These are phyloP conservation scores for Candoia aspera DNA, from an alignment of 2,113 vertebrate genomes.

Conservation along the genomic window DNA sequence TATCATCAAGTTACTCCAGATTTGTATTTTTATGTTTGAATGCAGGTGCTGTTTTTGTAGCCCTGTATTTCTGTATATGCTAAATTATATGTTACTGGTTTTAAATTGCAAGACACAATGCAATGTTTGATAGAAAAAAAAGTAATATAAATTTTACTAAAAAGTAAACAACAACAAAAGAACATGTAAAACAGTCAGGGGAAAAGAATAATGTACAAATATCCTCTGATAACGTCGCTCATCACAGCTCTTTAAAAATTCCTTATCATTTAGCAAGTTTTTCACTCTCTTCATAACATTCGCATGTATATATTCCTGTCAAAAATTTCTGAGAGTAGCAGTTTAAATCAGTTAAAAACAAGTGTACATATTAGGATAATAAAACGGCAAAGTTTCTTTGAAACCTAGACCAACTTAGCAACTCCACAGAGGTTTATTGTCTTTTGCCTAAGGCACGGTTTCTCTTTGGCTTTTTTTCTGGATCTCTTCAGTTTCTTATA, in stretches of 20 bases:
- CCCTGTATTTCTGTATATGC: neutral
- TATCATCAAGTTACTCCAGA: neutral
- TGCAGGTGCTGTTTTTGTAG: neutral
- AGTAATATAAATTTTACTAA: neutral
- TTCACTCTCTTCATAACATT: neutral
- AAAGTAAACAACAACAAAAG: neutral
- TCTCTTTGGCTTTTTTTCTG: neutral
- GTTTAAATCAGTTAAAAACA: neutral
- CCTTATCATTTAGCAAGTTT: neutral
- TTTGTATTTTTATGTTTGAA: neutral
- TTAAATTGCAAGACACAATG: neutral
- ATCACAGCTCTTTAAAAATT: neutral
- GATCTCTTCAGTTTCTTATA: neutral
- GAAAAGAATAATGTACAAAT: neutral
- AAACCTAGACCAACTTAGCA: neutral
- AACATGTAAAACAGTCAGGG: neutral
- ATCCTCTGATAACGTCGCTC: neutral
- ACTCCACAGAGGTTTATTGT: neutral
- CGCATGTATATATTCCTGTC: too few species aligned
- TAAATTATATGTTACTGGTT: neutral
- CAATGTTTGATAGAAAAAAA: neutral
- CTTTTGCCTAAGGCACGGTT: neutral
- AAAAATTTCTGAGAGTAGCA: neutral
- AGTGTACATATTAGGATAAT: too few species aligned
- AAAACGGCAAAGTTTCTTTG: neutral